Base-by-base conservation (phyloP, 2,113 vertebrate genomes). In the Kryptolebias marmoratus region DNA sequence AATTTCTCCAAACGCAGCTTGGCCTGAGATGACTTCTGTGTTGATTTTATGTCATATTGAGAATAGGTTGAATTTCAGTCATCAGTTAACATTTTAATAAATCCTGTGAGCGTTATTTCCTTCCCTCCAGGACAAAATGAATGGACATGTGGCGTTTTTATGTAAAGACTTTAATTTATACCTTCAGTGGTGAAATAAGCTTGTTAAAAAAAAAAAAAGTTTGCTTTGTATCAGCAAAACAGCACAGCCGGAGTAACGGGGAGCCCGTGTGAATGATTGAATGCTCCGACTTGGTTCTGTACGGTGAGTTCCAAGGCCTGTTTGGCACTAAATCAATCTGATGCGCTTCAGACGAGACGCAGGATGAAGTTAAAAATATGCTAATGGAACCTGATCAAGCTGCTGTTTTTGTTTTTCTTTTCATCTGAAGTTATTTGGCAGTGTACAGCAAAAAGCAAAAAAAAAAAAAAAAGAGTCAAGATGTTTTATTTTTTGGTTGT, bases 221-320 rank as follows among this genome's bases (percentile, higher is more conserved):
- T n/a, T 27, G 22, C 32, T 52, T 64, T 42, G 48, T 53, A 15
- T 54, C 32, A 52, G n/a, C 10, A 61, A 55, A 60, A 39, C 47
- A 60, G 31, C 22, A 18, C 28, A 42, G 27, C 11, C 56, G 15
- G 15, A 49, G 15, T 57, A 28, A 50, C 10, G 8, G 48, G 28
- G 15, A 39, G 31, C 16, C 1, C 13, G 15, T 12, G 61, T 11
- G 61, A 74, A 74, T 16, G 48, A 64, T 66, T 64, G 49, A 15
- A 44, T 16, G 9, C 59, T 69, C 64, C 61, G 22, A 62, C 68
- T 72, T 50, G 63, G 11, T 71, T 62, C 56, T 56, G 27, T 72
- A n/a, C 52, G 53, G 22, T 0, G 47, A 65, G 22, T n/a, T 75
- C 15, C 18, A 30, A 45, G 32, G 47, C 48, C 64, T 81, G 16